Evolutionary conservation across 2,888 invertebrate species (phyloP).

Genomic region (Agapetus fuscipes): DNA sequence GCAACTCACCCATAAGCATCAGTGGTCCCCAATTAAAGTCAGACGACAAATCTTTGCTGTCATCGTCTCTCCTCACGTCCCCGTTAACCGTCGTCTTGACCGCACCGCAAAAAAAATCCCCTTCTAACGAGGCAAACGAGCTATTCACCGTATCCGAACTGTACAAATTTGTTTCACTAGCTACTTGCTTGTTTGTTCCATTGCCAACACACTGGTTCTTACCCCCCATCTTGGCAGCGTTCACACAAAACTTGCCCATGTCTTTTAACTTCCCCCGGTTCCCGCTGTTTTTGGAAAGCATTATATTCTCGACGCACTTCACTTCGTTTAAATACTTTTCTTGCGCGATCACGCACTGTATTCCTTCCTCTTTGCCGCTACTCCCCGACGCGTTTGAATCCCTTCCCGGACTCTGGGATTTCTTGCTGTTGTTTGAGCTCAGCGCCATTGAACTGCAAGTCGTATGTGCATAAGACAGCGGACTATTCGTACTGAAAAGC

Average conservation of each 20-base stretch:
- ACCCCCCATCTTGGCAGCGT: conserved; percentile 10
- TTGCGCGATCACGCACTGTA: conserved; percentile 45
- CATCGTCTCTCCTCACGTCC: conserved; percentile 37
- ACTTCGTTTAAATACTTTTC: conserved; percentile 44
- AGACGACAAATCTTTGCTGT: conserved; percentile 3
- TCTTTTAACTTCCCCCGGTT: conserved; percentile 17
- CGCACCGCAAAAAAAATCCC: conserved; percentile 22
- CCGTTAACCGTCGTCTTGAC: conserved; percentile 33
- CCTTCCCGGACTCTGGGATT: conserved; percentile 27
- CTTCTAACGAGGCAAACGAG: conserved; percentile 11
- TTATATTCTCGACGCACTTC: conserved; percentile 42
- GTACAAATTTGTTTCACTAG: conserved; percentile 7
- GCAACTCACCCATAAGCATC: conserved; percentile 56
- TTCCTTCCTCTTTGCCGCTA: conserved; percentile 38
- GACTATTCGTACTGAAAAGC: conserved; percentile 35
- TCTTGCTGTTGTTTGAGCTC: conserved; percentile 43
- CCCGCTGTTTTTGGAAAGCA: conserved; percentile 34
- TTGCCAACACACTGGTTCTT: conserved; percentile 12
- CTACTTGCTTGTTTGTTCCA: conserved; percentile 13
- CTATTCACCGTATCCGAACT: conserved; percentile 10
- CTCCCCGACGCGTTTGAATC: conserved; percentile 23
- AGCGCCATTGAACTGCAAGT: conserved; percentile 47
- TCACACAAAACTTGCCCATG: conserved; percentile 12
- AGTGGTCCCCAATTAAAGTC: conserved; percentile 54
- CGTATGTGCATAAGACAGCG: conserved; percentile 42